A percentile compares a stretch with the other conserved stretches of the same genome.
These are phyloP conservation scores for Frieseomelitta varia DNA, from an alignment of 1,140 invertebrate species.

Conservation along the genomic window DNA sequence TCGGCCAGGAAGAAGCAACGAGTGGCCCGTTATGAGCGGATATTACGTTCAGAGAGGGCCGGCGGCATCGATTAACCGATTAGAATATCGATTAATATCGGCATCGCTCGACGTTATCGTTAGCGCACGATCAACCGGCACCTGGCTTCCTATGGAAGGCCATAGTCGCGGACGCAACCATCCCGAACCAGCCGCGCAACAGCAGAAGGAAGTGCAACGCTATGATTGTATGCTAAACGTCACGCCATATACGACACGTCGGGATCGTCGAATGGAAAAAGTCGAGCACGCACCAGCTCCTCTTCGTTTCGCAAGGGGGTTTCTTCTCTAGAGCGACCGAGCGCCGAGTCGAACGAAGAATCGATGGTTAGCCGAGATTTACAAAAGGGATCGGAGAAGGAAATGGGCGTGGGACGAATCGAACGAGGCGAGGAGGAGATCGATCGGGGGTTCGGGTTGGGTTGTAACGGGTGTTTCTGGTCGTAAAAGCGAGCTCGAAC, in stretches of 20 bases:
- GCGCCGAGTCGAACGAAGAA: background rate
- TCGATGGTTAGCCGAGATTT: background rate
- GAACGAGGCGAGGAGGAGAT: background rate
- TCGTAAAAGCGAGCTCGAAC: too few species aligned
- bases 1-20: conserved; percentile 44
- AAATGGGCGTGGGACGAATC: background rate
- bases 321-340: background rate
- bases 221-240: conserved; percentile 52
- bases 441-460: background rate
- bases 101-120: conserved; percentile 52
- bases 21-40: conserved; percentile 74
- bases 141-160: conserved; percentile 41
- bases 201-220: conserved; percentile 45
- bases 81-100: conserved; percentile 78
- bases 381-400: background rate
- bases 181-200: conserved; percentile 12
- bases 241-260: conserved; percentile 18
- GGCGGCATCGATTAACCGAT: conserved; percentile 72
- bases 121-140: conserved; percentile 36
- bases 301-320: background rate
- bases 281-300: background rate
- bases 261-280: background rate
- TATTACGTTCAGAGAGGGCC: conserved; percentile 73
- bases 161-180: background rate
- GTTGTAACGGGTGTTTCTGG: background rate